These are phyloP conservation scores for Rhynchophorus ferrugineus DNA, from an alignment of 1,140 invertebrate species.

Conservation along the genomic window DNA sequence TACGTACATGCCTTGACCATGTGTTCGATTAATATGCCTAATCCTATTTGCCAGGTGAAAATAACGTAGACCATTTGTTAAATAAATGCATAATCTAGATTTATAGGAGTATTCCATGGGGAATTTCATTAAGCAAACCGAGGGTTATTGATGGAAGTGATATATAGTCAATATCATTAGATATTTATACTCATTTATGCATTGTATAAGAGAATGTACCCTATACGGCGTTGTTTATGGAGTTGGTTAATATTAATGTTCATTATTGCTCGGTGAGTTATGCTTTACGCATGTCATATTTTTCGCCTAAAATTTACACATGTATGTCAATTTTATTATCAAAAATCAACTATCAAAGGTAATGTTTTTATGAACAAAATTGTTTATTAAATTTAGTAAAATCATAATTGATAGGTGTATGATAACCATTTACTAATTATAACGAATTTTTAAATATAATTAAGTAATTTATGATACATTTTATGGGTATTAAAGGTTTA, in stretches of 20 bases:
- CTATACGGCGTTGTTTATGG: background rate
- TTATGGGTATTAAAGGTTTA: no score
- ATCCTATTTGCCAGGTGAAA: no score
- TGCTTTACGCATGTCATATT: no score
- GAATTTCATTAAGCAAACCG: background rate
- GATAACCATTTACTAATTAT: background rate
- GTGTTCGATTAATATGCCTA: no score
- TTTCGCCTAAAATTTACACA: no score
- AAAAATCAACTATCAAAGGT: no score
- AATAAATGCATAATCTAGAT: background rate
- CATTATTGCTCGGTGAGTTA: no score
- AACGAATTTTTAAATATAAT: no score
- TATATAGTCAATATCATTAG: background rate
- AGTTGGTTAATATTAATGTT: background rate
- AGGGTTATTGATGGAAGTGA: background rate
- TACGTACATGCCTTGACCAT: no score
- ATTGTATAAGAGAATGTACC: background rate
- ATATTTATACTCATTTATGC: background rate
- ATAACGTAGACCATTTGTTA: background rate
- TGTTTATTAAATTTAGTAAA: background rate
- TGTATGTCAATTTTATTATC: no score
- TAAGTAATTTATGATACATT: no score
- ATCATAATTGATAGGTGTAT: background rate
- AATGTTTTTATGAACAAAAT: no score
- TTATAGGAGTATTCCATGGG: background rate